A percentile compares a stretch with the other conserved stretches of the same genome.
These are phyloP conservation scores for Smithornis capensis DNA, from an alignment of 2,113 vertebrate species.

Conservation along the genomic window DNA sequence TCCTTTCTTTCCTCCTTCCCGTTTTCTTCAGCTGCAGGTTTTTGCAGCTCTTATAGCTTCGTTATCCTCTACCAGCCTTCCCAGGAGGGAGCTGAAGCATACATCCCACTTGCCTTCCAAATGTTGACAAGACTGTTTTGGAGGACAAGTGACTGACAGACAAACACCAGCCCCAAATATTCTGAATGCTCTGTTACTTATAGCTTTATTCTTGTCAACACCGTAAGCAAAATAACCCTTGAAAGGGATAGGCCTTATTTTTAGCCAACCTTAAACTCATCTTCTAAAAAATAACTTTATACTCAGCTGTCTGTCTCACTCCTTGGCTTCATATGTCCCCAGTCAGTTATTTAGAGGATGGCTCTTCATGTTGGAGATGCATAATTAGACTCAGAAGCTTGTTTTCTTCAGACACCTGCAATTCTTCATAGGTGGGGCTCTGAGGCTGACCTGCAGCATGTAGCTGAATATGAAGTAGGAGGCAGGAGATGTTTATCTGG, in stretches of 20 bases:
- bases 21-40: not conserved
- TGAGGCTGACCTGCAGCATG: not conserved
- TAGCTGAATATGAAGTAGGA: not conserved
- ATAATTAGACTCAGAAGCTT: not conserved
- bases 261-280: constrained; percentile 40
- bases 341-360: not conserved
- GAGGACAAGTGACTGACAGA: constrained; percentile 48
- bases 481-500: not conserved
- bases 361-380: not conserved
- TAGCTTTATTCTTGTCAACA: constrained; percentile 48
- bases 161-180: constrained; percentile 45
- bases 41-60: not conserved
- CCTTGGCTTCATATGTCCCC: not conserved
- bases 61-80: not conserved
- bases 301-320: not conserved
- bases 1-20: not conserved
- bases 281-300: not conserved
- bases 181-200: constrained; percentile 4
- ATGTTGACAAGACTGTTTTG: constrained; percentile 13
- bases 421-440: no score
- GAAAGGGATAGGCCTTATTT: constrained; percentile 32
- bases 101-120: constrained; percentile 46
- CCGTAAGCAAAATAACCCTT: constrained; percentile 19
- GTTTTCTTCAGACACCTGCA: not conserved
- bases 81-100: not conserved